A percentile compares a stretch with the other conserved stretches of the same genome.
Evolutionary conservation across 2,888 invertebrate genomes (phyloP).

Genomic region (Limnephilus lunatus): DNA sequence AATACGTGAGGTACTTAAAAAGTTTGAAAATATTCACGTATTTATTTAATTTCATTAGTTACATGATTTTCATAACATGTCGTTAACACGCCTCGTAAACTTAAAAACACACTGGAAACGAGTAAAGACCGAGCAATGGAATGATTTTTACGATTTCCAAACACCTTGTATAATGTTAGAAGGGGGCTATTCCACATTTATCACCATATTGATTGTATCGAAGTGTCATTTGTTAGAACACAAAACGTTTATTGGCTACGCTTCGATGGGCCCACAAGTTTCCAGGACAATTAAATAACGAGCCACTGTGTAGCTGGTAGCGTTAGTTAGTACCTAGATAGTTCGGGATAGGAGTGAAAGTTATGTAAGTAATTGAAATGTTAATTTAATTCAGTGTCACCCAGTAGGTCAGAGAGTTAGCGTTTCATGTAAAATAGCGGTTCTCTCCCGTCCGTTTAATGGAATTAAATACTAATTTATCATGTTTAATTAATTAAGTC

Average conservation of each 20-base stretch:
- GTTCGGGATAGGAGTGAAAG: background rate
- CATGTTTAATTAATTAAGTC: background rate
- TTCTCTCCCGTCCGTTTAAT: background rate
- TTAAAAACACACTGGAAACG: background rate
- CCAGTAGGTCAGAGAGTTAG: background rate
- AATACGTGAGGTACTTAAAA: background rate
- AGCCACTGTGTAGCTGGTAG: conserved; percentile 3
- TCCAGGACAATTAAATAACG: conserved; percentile 34
- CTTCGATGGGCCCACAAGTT: conserved; percentile 9
- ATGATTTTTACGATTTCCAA: background rate
- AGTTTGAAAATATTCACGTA: background rate
- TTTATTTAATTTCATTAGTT: background rate
- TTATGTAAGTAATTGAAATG: conserved; percentile 5
- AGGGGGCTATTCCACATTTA: conserved; percentile 31
- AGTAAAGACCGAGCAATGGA: background rate
- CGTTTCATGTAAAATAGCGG: background rate
- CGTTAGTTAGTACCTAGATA: background rate
- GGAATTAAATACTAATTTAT: background rate
- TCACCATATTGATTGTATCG: conserved; percentile 43
- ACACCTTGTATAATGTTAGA: background rate
- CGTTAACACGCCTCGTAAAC: background rate
- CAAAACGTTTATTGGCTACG: conserved; percentile 36
- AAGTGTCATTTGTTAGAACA: conserved; percentile 34
- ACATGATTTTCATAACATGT: background rate
- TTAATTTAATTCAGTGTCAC: background rate